Evolutionary conservation across 35 echinoderm and acorn worm species (phyloP), one percentile per base, ranked within the genome.

Genomic region (Apostichopus japonicus): DNA sequence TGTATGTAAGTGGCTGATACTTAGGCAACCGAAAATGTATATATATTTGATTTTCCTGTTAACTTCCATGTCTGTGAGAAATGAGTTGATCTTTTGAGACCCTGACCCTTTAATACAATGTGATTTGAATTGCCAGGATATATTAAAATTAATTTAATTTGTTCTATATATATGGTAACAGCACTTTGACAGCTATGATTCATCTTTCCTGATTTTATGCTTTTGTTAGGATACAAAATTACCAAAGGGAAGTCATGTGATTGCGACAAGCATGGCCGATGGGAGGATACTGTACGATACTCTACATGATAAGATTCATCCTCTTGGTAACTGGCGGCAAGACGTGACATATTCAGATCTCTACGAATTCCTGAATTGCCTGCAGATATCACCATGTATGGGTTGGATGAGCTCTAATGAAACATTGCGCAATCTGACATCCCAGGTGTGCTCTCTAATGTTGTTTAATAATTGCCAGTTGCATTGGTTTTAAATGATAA

Each of bases 351-450:
- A 97, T 79, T 23, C 52, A 52, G 83, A 94, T 70, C 56, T 97
- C 10, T 97, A 97, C 86, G 83, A 97, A 13, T 95, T 83, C 56
- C 62, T 97, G 87, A 80, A 44, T 33, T 97, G 96, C 79, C 87
- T 97, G 11, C 86, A 95, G 24, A 61, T 94, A 55, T 94, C 96
- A 53, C 96, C 96, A 8, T 97, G 96, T n/a, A 97, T 77, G 87
- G 96, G 96, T 8, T 97, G 96, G 96, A 90, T 97, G 93, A 78
- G 93, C 1, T 91, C 91, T 6, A 97, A 97, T 87, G 96, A 93
- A 33, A 95, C 96, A 2, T 80, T 97, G 19, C 79, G 96, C 21
- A 95, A 97, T 75, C 61, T 83, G 23, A 97, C 96, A 16, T 97
- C 96, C 70, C 89, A 97, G 90, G 96, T 97, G 57, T 6, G 23